These are phyloP conservation scores for Macrotis lagotis DNA, from an alignment of 2,113 vertebrate species.

Conservation along the genomic window DNA sequence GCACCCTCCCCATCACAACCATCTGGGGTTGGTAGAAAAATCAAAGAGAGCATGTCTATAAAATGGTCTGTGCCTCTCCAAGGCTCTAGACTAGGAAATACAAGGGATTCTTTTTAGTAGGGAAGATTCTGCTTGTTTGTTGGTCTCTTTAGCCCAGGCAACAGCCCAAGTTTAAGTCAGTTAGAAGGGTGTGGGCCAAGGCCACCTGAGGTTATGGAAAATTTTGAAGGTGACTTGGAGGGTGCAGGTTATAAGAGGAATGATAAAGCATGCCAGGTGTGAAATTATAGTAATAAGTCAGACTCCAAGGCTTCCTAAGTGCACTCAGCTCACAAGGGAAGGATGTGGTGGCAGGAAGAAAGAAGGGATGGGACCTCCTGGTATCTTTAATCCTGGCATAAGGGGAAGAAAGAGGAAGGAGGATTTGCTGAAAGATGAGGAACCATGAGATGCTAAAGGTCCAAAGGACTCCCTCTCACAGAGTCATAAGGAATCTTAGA, in stretches of 20 bases:
- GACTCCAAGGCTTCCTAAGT: background rate
- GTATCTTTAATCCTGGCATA: background rate
- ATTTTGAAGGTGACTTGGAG: conserved; percentile 78
- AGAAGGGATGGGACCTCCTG: background rate
- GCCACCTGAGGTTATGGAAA: conserved; percentile 75
- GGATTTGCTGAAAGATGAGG: background rate
- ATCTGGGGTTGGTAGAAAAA: background rate
- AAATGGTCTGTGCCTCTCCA: background rate
- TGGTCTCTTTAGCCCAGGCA: conserved; percentile 75
- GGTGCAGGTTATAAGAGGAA: conserved; percentile 66
- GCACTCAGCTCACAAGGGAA: background rate
- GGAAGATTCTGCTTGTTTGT: conserved; percentile 70
- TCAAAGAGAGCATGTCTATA: background rate
- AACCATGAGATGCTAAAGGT: background rate
- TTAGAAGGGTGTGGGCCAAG: conserved; percentile 56
- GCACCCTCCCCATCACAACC: background rate
- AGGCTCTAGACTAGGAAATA: conserved; percentile 45
- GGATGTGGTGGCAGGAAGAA: background rate
- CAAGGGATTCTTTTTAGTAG: conserved; percentile 71
- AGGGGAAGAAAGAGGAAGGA: background rate
- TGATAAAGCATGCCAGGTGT: conserved; percentile 15
- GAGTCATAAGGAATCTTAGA: background rate
- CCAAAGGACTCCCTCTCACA: background rate
- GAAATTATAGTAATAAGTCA: conserved; percentile 29
- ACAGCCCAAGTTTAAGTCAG: conserved; percentile 68